Evolutionary conservation across 2,888 invertebrate species (phyloP).

Genomic region (Hydroisotoma schaefferi): DNA sequence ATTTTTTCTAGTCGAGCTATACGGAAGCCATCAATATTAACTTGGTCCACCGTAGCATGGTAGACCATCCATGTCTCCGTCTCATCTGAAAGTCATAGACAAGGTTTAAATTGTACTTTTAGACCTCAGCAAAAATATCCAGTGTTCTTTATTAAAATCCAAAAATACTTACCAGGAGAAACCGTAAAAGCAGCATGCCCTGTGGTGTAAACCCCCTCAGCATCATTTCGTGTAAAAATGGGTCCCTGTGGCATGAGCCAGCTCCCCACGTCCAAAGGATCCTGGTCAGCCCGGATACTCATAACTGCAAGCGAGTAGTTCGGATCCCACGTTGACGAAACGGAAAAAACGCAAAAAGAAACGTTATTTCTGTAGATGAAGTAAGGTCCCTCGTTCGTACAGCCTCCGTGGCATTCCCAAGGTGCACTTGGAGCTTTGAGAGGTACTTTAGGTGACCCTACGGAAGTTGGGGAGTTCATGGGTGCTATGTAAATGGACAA

Average conservation of each 20-base stretch:
- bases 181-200: slow-evolving; percentile 34
- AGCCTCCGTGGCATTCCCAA: slow-evolving; percentile 29
- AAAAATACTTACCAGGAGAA: slow-evolving; percentile 26
- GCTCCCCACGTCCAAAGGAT: slow-evolving; percentile 25
- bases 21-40: slow-evolving; percentile 10
- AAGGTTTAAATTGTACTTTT: neutral
- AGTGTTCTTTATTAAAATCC: neutral
- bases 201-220: slow-evolving; percentile 28
- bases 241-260: slow-evolving; percentile 18
- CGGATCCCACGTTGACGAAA: slow-evolving; percentile 27
- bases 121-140: neutral
- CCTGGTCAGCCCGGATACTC: slow-evolving; percentile 24
- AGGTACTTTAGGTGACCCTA: slow-evolving; percentile 12
- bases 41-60: slow-evolving; percentile 16
- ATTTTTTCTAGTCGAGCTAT: slow-evolving; percentile 26
- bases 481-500: slow-evolving; percentile 26
- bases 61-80: slow-evolving; percentile 41
- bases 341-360: slow-evolving; percentile 30
- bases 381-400: slow-evolving; percentile 28
- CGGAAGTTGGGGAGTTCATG: slow-evolving; percentile 12
- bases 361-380: slow-evolving; percentile 33
- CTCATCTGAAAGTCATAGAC: slow-evolving; percentile 13
- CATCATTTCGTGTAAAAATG: slow-evolving; percentile 30
- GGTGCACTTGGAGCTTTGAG: slow-evolving; percentile 11
- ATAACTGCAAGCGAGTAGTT: slow-evolving; percentile 12